These are phyloP conservation scores for Porites lutea DNA, from an alignment of 64 coral and sea anemone species.

Conservation along the genomic window DNA sequence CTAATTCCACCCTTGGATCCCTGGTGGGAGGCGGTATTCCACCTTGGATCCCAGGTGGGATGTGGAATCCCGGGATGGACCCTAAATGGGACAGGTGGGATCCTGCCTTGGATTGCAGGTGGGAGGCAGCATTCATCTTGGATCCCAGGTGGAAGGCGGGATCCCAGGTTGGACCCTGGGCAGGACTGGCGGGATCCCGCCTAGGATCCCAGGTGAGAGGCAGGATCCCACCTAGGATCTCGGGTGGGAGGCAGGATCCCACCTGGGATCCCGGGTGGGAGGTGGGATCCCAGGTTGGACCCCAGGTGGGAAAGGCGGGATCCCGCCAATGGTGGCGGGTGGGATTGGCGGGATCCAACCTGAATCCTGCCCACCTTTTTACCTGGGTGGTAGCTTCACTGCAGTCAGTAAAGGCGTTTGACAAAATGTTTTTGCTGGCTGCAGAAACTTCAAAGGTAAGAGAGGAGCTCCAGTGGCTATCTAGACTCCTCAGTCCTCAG, in stretches of 20 bases:
- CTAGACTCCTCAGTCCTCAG: no score
- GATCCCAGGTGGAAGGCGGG: constrained; percentile 25
- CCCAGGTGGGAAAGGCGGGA: constrained; percentile 20
- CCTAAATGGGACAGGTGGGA: no score
- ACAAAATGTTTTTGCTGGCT: no score
- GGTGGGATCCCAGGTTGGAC: constrained; percentile 28
- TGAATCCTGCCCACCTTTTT: constrained; percentile 1
- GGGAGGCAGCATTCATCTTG: background rate
- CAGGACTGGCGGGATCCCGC: constrained; percentile 31
- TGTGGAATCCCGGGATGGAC: background rate
- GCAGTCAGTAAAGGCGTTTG: no score
- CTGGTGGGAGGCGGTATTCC: background rate
- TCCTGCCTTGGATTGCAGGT: constrained; percentile 17
- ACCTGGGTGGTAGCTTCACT: background rate
- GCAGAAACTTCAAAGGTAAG: no score
- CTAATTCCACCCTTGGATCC: no score
- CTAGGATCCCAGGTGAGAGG: background rate
- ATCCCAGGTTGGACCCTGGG: constrained; percentile 24
- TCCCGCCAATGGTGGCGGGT: constrained; percentile 5
- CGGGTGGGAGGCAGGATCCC: constrained; percentile 28
- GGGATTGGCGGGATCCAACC: no score
- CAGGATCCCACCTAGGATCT: background rate
- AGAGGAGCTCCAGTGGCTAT: no score
- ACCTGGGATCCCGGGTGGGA: constrained; percentile 14
- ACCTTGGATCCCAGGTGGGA: constrained; percentile 2